Percentiles rank a stretch among this genome's conserved stretches.
Evolutionary conservation across 2,797 vertebrate species (phyloP).

Genomic region (Trematomus bernacchii): DNA sequence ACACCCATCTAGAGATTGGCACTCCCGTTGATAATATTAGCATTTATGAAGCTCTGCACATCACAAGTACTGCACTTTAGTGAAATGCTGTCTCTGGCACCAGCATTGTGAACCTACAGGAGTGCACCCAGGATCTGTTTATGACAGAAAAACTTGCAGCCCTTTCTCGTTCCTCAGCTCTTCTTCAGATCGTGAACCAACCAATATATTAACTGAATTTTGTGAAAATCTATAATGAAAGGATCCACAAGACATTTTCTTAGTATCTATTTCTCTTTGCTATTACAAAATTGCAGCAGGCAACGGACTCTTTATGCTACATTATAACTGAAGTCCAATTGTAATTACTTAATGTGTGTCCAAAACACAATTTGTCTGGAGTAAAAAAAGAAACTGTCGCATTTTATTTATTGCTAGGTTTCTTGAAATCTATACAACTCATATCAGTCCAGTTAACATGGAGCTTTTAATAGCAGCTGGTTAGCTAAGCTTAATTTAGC

Average conservation of each 20-base stretch:
- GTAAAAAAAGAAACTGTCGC: not conserved
- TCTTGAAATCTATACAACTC: not conserved
- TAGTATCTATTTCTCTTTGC: too few species aligned
- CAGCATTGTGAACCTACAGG: too few species aligned
- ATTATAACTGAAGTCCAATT: constrained; percentile 13
- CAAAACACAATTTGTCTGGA: not conserved
- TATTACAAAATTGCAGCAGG: not conserved
- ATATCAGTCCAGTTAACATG: not conserved
- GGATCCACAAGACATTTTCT: not conserved
- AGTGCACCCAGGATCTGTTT: not conserved
- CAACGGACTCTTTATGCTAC: constrained; percentile 16
- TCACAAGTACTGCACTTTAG: constrained; percentile 2
- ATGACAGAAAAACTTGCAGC: too few species aligned
- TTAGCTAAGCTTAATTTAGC: not conserved
- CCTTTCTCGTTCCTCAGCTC: not conserved
- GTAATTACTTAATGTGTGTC: constrained; percentile 5
- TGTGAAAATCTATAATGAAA: not conserved
- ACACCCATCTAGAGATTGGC: constrained; percentile 57
- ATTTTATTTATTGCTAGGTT: not conserved
- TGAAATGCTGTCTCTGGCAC: constrained; percentile 22
- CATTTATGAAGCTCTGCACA: constrained; percentile 35
- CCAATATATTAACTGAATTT: not conserved
- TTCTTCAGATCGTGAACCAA: not conserved
- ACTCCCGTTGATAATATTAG: constrained; percentile 45
- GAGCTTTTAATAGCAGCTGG: not conserved